Evolutionary conservation across 2,113 vertebrate species (phyloP).

Genomic region (Podilymbus podiceps): DNA sequence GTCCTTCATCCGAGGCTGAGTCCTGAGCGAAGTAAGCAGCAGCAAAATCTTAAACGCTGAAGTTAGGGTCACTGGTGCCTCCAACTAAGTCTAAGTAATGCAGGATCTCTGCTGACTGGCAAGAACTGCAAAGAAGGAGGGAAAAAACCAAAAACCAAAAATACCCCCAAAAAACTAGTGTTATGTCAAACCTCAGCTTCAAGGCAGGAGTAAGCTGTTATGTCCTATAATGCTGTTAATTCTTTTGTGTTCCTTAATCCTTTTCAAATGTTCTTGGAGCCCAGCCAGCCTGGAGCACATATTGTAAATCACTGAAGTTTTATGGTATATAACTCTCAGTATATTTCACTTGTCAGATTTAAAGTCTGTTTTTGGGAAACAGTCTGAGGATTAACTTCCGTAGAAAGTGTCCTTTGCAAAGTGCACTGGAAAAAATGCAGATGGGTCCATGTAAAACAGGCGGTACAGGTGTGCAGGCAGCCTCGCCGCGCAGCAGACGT

Average conservation of each 20-base stretch:
- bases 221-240: neutral
- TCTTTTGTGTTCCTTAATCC: constrained; percentile 7
- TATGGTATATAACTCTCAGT: neutral
- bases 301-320: neutral
- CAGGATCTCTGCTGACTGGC: neutral
- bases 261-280: neutral
- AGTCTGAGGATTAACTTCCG: neutral
- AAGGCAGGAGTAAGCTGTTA: neutral
- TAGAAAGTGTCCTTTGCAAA: neutral
- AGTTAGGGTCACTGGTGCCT: neutral
- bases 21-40: neutral
- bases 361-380: neutral
- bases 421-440: neutral
- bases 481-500: neutral
- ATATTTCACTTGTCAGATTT: neutral
- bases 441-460: neutral
- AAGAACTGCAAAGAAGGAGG: neutral
- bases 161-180: neutral
- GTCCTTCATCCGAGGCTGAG: neutral
- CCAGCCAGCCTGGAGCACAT: neutral
- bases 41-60: neutral
- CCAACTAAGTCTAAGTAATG: neutral
- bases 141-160: neutral
- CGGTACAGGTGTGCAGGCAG: neutral
- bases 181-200: neutral